Conservation (phyloP, 2,797 vertebrate species). For the Gymnothorax javanicus region DNA sequence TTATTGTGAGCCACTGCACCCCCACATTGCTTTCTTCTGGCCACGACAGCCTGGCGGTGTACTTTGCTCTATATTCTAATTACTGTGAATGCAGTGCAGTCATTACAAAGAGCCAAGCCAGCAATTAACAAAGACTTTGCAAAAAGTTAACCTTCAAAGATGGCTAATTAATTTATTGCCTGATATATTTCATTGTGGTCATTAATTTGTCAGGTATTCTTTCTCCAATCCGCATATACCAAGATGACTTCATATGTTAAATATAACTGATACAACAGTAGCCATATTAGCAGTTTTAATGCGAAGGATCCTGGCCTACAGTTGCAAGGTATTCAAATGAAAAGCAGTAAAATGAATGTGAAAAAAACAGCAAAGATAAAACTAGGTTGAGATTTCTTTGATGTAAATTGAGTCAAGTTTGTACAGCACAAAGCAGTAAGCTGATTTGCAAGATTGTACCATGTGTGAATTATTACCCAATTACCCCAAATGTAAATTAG, state of each 20-base stretch:
- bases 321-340: background rate
- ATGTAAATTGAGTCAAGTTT: background rate
- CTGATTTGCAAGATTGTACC: background rate
- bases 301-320: background rate
- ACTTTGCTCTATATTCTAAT: background rate
- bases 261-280: background rate
- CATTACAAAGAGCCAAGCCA: background rate
- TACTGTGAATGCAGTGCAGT: background rate
- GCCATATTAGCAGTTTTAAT: background rate
- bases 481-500: background rate
- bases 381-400: background rate
- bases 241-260: background rate
- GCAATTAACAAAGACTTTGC: background rate
- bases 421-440: background rate
- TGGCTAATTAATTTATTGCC: background rate
- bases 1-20: no score
- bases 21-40: no score
- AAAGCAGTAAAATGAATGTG: background rate
- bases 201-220: background rate
- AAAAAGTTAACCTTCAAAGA: background rate
- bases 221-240: background rate
- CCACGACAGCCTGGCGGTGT: background rate
- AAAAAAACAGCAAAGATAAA: background rate
- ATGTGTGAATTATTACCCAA: background rate
- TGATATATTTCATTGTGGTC: background rate